These are phyloP conservation scores for Callaeas wilsoni DNA, from an alignment of 2,113 vertebrate genomes.

Conservation along the genomic window DNA sequence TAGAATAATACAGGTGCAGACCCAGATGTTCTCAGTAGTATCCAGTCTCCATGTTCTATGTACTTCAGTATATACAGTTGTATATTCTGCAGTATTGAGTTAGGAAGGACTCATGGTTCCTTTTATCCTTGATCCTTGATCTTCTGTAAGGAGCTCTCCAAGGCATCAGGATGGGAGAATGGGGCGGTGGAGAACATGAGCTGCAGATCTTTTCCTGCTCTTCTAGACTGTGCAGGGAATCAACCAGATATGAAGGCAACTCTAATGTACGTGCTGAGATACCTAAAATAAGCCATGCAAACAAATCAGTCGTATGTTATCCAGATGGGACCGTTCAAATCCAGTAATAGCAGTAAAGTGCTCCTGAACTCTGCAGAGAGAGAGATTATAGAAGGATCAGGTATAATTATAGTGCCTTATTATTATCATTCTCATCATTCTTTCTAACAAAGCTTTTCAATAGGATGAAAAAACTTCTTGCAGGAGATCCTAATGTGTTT, in stretches of 20 bases:
- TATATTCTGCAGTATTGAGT: not conserved
- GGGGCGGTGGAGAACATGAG: not conserved
- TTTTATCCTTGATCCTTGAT: not conserved
- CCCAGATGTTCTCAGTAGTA: not conserved
- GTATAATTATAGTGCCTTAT: slow-evolving; percentile 57
- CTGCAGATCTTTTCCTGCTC: not conserved
- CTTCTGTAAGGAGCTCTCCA: not conserved
- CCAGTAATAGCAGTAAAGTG: slow-evolving; percentile 61
- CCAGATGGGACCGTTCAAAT: slow-evolving; percentile 58
- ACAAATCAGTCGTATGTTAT: slow-evolving; percentile 47
- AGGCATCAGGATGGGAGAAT: not conserved
- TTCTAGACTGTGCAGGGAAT: not conserved
- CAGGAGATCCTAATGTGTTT: slow-evolving; percentile 29
- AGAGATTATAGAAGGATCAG: slow-evolving; percentile 57
- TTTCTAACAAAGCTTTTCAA: slow-evolving; percentile 49
- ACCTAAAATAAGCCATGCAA: slow-evolving; percentile 57
- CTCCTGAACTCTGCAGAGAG: slow-evolving; percentile 42
- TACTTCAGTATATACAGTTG: not conserved
- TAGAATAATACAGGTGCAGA: not conserved
- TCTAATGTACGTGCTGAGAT: slow-evolving; percentile 3
- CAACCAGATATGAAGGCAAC: not conserved
- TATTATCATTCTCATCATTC: slow-evolving; percentile 52
- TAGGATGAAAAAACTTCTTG: slow-evolving; percentile 33
- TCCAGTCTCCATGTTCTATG: not conserved
- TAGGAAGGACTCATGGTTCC: not conserved